Evolutionary conservation across 2,888 invertebrate genomes (phyloP), one percentile per base, ranked within the genome.

Genomic region (Marasmarcha lunaedactyla): DNA sequence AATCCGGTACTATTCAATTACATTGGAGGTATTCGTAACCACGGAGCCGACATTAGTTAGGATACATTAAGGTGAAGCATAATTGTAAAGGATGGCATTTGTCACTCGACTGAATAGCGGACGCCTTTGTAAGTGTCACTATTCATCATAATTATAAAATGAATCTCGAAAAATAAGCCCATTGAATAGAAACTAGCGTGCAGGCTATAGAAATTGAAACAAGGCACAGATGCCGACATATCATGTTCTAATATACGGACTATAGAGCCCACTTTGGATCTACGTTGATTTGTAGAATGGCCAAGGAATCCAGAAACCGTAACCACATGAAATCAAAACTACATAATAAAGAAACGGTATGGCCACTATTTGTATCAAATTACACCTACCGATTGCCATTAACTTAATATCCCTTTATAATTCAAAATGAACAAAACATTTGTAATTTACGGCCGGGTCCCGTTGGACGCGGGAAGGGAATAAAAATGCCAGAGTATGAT

Each of bases 361-460:
- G 11, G 30, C 30, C 30, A 30, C 30, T 30, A 30, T 11, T 30
- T 30, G 30, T 78, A 79, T 83, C 79, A 77, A 70, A 73, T 81
- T 77, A 76, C 81, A 68, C 70, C 71, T 76, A 78, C 78, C 78
- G 69, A 73, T 77, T 76, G 73, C 74, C 74, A 79, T 79, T 81
- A 78, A 71, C 63, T 71, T 76, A 76, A 78, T 74, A 74, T 63
- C 63, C 78, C 70, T 71, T 67, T 72, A 78, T 78, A 78, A 77
- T 63, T 81, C 78, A 78, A 77, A 76, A 58, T 65, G 63, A 77
- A 79, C 74, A 74, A 78, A 81, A 77, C 68, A 59, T 72, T 65
- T 56, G 48, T 59, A 79, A 81, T 83, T 81, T 81, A 81, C 72
- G 64, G 55, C 63, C 60, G 60, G 60, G 69, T 72, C 71, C 77